These are phyloP conservation scores for Gasterosteus nipponicus DNA, from an alignment of 2,113 vertebrate genomes.

Conservation along the genomic window DNA sequence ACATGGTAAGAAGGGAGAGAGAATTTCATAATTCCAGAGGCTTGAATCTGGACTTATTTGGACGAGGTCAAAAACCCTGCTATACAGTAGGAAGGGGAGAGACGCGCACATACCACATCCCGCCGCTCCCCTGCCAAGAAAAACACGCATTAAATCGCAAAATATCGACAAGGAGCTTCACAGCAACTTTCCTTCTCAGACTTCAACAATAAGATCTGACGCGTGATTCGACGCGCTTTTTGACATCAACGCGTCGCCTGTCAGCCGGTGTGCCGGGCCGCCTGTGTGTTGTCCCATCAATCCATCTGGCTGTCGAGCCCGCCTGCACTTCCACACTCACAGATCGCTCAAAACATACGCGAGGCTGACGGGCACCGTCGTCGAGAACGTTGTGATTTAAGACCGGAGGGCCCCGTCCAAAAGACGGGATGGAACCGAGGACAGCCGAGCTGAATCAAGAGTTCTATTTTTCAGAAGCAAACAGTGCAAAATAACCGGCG, in stretches of 20 bases:
- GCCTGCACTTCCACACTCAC: conserved; percentile 14
- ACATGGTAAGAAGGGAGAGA: conserved; percentile 51
- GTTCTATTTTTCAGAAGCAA: conserved; percentile 15
- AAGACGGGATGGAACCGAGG: conserved; percentile 1
- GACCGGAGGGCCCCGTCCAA: conserved; percentile 22
- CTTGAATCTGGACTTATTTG: conserved; percentile 66
- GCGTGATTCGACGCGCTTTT: conserved; percentile 46
- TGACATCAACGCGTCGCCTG: conserved; percentile 5
- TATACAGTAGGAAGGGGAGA: conserved; percentile 10
- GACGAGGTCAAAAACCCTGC: conserved; percentile 39
- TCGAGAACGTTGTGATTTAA: conserved; percentile 21
- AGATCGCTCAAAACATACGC: conserved; percentile 20
- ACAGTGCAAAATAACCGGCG: conserved; percentile 7
- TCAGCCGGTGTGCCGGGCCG: conserved; percentile 16
- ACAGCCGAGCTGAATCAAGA: conserved; percentile 33
- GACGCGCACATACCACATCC: conserved; percentile 24
- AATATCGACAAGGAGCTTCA: conserved; percentile 28
- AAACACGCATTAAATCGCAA: conserved; percentile 56
- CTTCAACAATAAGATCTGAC: conserved; percentile 41
- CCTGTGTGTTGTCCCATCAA: conserved; percentile 27
- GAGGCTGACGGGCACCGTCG: conserved; percentile 22
- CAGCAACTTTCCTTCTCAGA: conserved; percentile 10
- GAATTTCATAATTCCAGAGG: conserved; percentile 54
- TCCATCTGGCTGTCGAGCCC: conserved; percentile 25
- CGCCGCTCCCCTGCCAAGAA: conserved; percentile 27